Evolutionary conservation across 2,113 vertebrate genomes (phyloP), one percentile per base, ranked within the genome.

Genomic region (Nerophis lumbriciformis): DNA sequence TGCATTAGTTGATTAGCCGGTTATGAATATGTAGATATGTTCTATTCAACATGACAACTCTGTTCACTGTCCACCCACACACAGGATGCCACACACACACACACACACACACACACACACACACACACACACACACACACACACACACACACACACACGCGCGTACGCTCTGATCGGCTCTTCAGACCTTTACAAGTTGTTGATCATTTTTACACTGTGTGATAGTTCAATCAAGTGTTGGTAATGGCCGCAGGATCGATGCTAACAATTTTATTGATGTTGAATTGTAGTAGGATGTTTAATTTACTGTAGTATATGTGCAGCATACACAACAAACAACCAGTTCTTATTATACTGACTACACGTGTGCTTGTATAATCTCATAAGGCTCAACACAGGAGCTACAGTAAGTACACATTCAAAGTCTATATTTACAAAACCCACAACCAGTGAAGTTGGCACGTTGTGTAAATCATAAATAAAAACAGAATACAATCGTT

Each of bases 21-120:
- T 77, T 73, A 79, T 78, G 75, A 83, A 83, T 83, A 80, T 82
- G 80, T 78, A 85, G 80, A 77, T 66, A 79, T 83, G 80, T 83
- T 80, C 78, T 67, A 56, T 50, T 69, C 72, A 78, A 75, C 65
- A 72, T 78, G 69, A 78, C 80, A 78, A 65, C 69, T 82, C 75
- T 53, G 73, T 69, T 82, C 73, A 79, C 77, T 82, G 77, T 82
- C 77, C 79, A 4, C 84, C 84, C 71, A 75, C 84, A 75, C 61
- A 71, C 69, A 82, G 75, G 65, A 82, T 78, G 79, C 81, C 69
- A 57, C 48, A 75, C 77, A 65, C 47, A 51, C 57, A 53, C 66
- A 65, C 50, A 69, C 61, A 45, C 61, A 68, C 61, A 67, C 54
- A 68, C 54, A 61, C 68, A 59, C 67, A 70, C 69, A 59, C 57